These are phyloP conservation scores for Orycteropus afer DNA, from an alignment of 2,113 vertebrate genomes.

Conservation along the genomic window DNA sequence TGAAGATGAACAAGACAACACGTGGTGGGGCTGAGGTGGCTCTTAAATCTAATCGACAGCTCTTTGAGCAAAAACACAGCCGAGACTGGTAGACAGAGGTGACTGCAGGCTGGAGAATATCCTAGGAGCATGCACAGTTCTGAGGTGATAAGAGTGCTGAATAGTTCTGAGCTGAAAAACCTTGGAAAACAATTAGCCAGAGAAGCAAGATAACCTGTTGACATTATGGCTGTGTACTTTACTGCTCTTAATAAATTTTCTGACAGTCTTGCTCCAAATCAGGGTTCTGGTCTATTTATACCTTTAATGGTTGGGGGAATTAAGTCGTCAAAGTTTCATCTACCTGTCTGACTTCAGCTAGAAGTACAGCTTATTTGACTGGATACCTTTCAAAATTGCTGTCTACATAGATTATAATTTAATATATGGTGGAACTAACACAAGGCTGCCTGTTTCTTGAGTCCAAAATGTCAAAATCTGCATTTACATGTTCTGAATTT, in stretches of 20 bases:
- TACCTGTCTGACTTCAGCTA: conserved; percentile 72
- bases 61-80: conserved; percentile 59
- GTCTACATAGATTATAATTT: conserved; percentile 78
- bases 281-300: conserved; percentile 62
- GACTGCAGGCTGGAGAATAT: conserved; percentile 11
- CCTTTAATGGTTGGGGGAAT: conserved; percentile 74
- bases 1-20: conserved; percentile 47
- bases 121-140: conserved; percentile 9
- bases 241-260: conserved; percentile 68
- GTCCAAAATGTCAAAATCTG: conserved; percentile 76
- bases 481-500: conserved; percentile 73
- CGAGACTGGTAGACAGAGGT: conserved; percentile 41
- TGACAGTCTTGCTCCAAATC: conserved; percentile 54
- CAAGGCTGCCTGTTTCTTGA: conserved; percentile 58
- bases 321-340: conserved; percentile 78
- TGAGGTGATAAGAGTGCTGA: conserved; percentile 63
- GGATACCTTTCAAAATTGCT: conserved; percentile 73
- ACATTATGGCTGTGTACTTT: conserved; percentile 60
- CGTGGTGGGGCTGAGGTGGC: conserved; percentile 10
- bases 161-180: neutral
- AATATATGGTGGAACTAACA: conserved; percentile 77
- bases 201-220: conserved; percentile 65
- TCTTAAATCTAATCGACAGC: conserved; percentile 68
- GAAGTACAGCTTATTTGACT: conserved; percentile 71
- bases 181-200: conserved; percentile 65